Evolutionary conservation across 2,113 vertebrate species (phyloP), one percentile per base, ranked within the genome.

Genomic region (Proterorhinus semilunaris): DNA sequence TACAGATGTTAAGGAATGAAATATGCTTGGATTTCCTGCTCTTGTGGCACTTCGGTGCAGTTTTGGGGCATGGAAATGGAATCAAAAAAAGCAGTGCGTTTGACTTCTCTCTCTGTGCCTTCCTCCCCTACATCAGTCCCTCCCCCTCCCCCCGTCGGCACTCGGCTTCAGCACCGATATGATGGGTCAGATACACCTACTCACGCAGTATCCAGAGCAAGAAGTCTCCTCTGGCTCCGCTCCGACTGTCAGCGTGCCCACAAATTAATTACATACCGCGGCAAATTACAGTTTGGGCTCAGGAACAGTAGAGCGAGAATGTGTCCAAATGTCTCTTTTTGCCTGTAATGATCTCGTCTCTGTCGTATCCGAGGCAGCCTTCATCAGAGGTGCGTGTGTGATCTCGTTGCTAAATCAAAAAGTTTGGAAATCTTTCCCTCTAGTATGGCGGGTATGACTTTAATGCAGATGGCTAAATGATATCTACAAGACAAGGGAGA

Each of bases 161-260:
- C 74, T 64, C 81, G 79, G 76, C 69, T 78, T 71, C 71, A 80
- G 76, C 83, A 72, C 75, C 53, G 80, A 78, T 84, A 79, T 79
- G 66, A 81, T 4, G 69, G 77, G 68, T 86, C 81, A 66, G 75
- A 76, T 61, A 69, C 71, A 71, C 69, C 77, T 64, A n/a, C 67
- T 58, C 80, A 64, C 70, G 10, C 65, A 69, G 6, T 63, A 47
- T 68, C 69, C 50, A 10, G 61, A 71, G 70, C 45, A 62, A 66
- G 65, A 71, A 47, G 54, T 52, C 53, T 71, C 63, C 49, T 73
- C 63, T 27, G 1, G 47, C 69, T 70, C 55, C 36, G 62, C 61
- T 66, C 68, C 52, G 62, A 59, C 45, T 72, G 81, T 83, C 84
- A 76, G 72, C n/a, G 4, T 7, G 16, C 49, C 10, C 49, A 47